These are phyloP conservation scores for Poecilus cupreus DNA, from an alignment of 2,888 invertebrate genomes.

Conservation along the genomic window DNA sequence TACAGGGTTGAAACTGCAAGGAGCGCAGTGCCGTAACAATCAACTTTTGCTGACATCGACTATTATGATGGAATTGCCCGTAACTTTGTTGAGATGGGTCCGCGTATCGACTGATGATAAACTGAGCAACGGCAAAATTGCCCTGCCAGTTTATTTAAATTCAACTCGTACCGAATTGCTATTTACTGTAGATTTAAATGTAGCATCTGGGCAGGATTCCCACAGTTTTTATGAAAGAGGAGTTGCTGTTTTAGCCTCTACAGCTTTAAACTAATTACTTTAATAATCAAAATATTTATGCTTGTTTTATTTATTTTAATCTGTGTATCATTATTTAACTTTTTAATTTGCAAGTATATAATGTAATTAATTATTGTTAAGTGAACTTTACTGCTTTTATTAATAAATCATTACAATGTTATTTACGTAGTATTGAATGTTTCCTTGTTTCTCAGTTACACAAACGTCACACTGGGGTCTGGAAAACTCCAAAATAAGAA, in stretches of 20 bases:
- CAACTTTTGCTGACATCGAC: slow-evolving; percentile 93
- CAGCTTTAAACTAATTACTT: slow-evolving; percentile 83
- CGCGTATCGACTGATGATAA: slow-evolving; percentile 69
- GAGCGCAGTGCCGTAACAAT: slow-evolving; percentile 94
- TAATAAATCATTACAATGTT: slow-evolving; percentile 13
- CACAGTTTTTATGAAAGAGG: slow-evolving; percentile 99
- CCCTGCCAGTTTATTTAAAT: slow-evolving; percentile 97
- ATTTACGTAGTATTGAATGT: too few species aligned
- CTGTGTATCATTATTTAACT: slow-evolving; percentile 2
- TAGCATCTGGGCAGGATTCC: slow-evolving; percentile 92
- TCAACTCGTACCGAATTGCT: slow-evolving; percentile 95
- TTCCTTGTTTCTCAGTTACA: neutral
- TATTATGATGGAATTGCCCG: slow-evolving; percentile 94
- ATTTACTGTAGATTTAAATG: slow-evolving; percentile 95
- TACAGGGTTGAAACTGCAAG: slow-evolving; percentile 94
- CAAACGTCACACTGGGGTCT: too few species aligned
- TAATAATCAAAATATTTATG: slow-evolving; percentile 19
- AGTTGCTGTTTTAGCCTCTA: slow-evolving; percentile 96
- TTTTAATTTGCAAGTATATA: slow-evolving; percentile 6
- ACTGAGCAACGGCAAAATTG: slow-evolving; percentile 80
- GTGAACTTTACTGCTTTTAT: slow-evolving; percentile 6
- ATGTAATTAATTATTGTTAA: slow-evolving; percentile 6
- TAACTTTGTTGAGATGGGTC: slow-evolving; percentile 93
- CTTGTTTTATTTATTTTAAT: slow-evolving; percentile 42
- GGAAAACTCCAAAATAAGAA: too few species aligned